Base-by-base conservation (phyloP, 2,888 invertebrate species). In the Harpalus rufipes region DNA sequence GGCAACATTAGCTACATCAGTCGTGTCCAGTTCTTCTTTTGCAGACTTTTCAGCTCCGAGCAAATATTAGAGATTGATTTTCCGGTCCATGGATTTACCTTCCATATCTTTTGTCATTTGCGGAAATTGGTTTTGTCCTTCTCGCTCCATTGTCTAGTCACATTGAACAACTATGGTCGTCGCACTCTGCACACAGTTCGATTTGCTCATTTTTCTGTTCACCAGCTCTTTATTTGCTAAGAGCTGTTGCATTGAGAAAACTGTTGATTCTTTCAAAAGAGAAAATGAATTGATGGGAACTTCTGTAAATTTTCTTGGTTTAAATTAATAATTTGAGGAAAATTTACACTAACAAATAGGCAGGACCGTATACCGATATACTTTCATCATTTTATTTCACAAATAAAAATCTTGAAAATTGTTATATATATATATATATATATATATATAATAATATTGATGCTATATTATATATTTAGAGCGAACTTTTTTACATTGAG, bases 51-150 rank as follows among this genome's bases (percentile, higher is more conserved):
- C 79, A 68, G 10, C 63, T 32, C 44, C 56, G 78, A 79, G 68
- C 78, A 84, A 84, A 84, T 84, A 84, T 84, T 84, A 65, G 56
- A 79, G 84, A 84, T 84, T 84, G 84, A 84, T 84, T 78, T 84
- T 84, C 79, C 84, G 84, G 65, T 84, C 59, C 79, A 84, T 78
- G 39, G 78, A 79, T 84, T 84, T 79, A 78, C 84, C 79, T 78
- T 79, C 84, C 32, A 79, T 84, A 84, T 84, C 65, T 84, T 84
- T 79, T 79, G 79, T 84, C 78, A 84, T 84, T 79, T 84, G 79
- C 84, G 84, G 84, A 84, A 84, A 84, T 84, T 84, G 84, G 79
- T 65, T 84, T 84, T 51, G 74, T 61, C 83, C 59, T 59, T 76
- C 63, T 61, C 76, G 61, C n/a, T 76, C 14, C 61, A 58, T 51